These are phyloP conservation scores for Littorina saxatilis DNA, from an alignment of 1,140 invertebrate species.

Conservation along the genomic window DNA sequence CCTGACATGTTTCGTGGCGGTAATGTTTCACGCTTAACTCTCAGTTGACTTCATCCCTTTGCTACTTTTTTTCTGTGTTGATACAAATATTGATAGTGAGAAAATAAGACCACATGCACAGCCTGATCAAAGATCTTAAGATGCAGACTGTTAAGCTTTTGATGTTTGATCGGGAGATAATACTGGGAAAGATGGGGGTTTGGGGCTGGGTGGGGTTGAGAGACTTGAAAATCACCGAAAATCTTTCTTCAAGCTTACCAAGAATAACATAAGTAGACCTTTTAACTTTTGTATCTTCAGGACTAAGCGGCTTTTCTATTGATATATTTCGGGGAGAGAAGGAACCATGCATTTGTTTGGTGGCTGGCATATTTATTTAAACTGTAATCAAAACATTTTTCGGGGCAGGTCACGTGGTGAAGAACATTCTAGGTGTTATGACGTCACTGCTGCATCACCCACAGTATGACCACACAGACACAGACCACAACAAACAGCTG, in stretches of 20 bases:
- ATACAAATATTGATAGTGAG: neutral
- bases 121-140: too few relatives aligned
- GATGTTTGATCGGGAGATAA: too few relatives aligned
- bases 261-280: too few relatives aligned
- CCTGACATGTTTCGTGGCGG: too few relatives aligned
- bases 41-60: neutral
- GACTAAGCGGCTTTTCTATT: too few relatives aligned
- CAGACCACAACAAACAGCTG: neutral
- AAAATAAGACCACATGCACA: neutral
- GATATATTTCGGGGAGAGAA: too few relatives aligned
- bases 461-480: neutral
- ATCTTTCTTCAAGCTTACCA: too few relatives aligned
- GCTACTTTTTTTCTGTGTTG: neutral
- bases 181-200: neutral
- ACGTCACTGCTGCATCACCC: neutral
- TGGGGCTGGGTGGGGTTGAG: neutral
- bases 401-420: slow-evolving; percentile 14
- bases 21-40: too few relatives aligned
- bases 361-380: too few relatives aligned
- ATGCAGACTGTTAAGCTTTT: too few relatives aligned
- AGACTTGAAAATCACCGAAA: neutral
- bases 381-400: neutral
- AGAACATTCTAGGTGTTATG: neutral
- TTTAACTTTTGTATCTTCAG: too few relatives aligned
- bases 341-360: too few relatives aligned